Evolutionary conservation across 2,888 invertebrate species (phyloP).

Genomic region (Xanthia icteritia): DNA sequence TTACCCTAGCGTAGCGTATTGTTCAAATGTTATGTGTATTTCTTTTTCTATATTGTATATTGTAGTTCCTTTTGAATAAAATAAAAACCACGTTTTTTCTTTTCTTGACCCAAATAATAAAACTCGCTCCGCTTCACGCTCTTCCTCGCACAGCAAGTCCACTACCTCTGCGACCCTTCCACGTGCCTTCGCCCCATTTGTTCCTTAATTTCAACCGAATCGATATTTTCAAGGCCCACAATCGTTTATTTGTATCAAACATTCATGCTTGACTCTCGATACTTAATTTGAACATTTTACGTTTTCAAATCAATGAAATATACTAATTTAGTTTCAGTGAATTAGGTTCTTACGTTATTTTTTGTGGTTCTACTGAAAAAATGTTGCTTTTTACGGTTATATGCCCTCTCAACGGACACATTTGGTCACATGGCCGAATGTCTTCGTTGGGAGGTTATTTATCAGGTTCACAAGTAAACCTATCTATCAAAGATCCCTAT

Average conservation of each 20-base stretch:
- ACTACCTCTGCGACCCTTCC: constrained; percentile 72
- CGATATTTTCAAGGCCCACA: constrained; percentile 81
- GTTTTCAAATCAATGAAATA: constrained; percentile 41
- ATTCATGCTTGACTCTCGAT: constrained; percentile 67
- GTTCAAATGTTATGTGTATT: too few species aligned
- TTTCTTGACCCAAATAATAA: constrained; percentile 8
- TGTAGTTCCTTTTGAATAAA: too few species aligned
- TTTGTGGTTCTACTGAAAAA: constrained; percentile 4
- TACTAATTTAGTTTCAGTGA: constrained; percentile 35
- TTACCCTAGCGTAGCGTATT: too few species aligned
- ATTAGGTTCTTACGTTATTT: constrained; percentile 4
- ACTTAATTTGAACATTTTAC: constrained; percentile 49
- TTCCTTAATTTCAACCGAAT: constrained; percentile 81
- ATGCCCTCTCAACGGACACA: too few species aligned
- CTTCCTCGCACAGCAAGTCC: constrained; percentile 46
- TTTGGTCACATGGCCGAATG: constrained; percentile 13
- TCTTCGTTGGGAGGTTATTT: constrained; percentile 19
- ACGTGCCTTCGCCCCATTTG: constrained; percentile 79
- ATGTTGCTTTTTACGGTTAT: constrained; percentile 8
- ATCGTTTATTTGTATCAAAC: constrained; percentile 76
- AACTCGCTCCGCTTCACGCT: constrained; percentile 60
- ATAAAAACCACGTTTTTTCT: neutral
- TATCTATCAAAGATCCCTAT: constrained; percentile 11
- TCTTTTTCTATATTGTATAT: too few species aligned
- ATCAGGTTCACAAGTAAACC: constrained; percentile 16